These are phyloP conservation scores for Sitta carolinensis DNA, from an alignment of 2,797 vertebrate species.

Conservation along the genomic window DNA sequence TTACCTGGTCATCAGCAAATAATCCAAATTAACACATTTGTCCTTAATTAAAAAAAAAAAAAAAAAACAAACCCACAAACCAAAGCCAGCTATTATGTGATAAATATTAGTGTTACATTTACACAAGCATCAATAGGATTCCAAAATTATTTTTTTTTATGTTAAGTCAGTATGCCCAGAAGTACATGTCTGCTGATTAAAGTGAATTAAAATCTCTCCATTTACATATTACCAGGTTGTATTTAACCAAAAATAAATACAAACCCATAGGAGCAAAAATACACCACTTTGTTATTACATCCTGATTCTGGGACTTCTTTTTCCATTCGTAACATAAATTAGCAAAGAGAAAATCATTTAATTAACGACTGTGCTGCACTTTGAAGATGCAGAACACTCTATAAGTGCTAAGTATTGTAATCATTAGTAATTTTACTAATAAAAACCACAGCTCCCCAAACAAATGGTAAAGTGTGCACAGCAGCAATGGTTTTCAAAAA, in stretches of 20 bases:
- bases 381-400: conserved; percentile 65
- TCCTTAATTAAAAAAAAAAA: not conserved
- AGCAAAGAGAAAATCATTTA: conserved; percentile 70
- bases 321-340: conserved; percentile 51
- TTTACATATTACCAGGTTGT: not conserved
- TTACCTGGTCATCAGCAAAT: conserved; percentile 48
- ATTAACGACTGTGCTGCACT: conserved; percentile 65
- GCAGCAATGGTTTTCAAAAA: conserved; percentile 60
- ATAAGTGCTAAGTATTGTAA: conserved; percentile 66
- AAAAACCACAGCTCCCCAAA: conserved; percentile 22
- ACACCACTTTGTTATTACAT: not conserved
- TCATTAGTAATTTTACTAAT: conserved; percentile 71
- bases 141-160: not conserved
- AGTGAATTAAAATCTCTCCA: not conserved
- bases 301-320: not conserved
- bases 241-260: conserved; percentile 9
- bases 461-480: conserved; percentile 27
- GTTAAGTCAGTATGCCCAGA: not conserved
- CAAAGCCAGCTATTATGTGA: not conserved
- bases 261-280: not conserved
- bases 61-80: too few species aligned
- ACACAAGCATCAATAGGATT: not conserved
- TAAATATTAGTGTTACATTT: conserved; percentile 12
- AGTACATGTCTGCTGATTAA: not conserved
- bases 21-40: not conserved